Evolutionary conservation across 2,797 vertebrate genomes (phyloP).

Genomic region (Mormyrops attenuatus): DNA sequence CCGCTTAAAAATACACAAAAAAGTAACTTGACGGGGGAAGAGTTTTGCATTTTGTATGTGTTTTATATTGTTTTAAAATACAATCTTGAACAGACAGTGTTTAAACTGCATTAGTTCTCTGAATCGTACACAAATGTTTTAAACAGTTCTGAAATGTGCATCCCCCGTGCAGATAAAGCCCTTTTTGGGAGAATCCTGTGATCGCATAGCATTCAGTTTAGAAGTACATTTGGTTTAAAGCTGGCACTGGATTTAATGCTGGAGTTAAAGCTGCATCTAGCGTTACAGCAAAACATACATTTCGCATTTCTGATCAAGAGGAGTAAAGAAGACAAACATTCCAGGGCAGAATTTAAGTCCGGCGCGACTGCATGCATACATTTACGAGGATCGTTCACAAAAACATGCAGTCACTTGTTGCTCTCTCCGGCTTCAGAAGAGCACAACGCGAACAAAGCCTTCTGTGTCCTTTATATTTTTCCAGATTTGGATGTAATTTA

Average conservation of each 20-base stretch:
- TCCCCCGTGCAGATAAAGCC: neutral
- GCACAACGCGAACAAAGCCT: neutral
- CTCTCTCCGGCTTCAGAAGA: neutral
- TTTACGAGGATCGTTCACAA: neutral
- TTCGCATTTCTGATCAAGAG: neutral
- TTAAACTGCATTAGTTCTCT: neutral
- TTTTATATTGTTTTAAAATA: neutral
- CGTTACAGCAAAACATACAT: neutral
- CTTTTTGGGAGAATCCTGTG: neutral
- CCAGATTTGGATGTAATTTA: neutral
- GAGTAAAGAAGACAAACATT: neutral
- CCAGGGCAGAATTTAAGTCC: neutral
- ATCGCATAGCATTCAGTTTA: neutral
- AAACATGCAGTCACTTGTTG: neutral
- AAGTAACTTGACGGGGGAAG: neutral
- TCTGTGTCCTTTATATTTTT: neutral
- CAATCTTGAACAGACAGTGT: neutral
- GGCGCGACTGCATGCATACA: neutral
- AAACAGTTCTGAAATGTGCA: neutral
- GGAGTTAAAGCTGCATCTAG: neutral
- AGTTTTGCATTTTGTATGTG: too few relatives aligned
- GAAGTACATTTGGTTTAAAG: neutral
- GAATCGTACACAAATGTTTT: neutral
- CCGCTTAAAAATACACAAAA: neutral
- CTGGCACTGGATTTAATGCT: neutral